phyloP scores from a whole-genome alignment of 2,888 invertebrate species.

The Erebia palarica region DNA sequence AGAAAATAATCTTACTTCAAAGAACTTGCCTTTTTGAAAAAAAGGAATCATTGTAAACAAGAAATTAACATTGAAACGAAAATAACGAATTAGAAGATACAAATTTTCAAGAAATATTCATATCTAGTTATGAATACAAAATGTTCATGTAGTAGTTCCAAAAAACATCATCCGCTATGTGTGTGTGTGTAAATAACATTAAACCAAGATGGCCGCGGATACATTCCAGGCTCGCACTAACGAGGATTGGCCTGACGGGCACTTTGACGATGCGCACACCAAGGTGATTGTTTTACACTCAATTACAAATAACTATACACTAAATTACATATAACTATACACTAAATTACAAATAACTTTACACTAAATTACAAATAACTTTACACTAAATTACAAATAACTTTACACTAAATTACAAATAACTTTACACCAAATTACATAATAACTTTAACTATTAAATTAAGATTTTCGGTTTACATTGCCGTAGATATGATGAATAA shows the following conservation, averaged over 20 bases:
- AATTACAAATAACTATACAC: conserved; percentile 17
- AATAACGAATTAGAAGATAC: neutral
- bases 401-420: too few species aligned
- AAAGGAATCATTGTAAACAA: too few species aligned
- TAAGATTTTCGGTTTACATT: conserved; percentile 39
- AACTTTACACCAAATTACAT: too few species aligned
- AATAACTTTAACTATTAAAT: conserved; percentile 20
- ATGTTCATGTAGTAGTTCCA: conserved; percentile 34
- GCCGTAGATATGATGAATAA: neutral
- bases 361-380: too few species aligned
- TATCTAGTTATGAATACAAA: neutral
- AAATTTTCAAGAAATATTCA: neutral
- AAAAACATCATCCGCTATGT: conserved; percentile 53
- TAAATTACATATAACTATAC: conserved; percentile 21
- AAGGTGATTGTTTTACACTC: conserved; percentile 68
- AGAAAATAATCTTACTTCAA: too few species aligned
- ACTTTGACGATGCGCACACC: conserved; percentile 74
- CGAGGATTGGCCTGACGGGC: conserved; percentile 75
- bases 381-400: too few species aligned
- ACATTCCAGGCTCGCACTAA: conserved; percentile 73
- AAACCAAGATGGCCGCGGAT: conserved; percentile 66
- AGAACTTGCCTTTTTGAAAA: too few species aligned
- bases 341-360: conserved; percentile 16
- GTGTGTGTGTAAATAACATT: conserved; percentile 73
- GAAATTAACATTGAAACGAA: too few species aligned